Evolutionary conservation across 2,797 vertebrate species (phyloP).

Genomic region (Anableps anableps): DNA sequence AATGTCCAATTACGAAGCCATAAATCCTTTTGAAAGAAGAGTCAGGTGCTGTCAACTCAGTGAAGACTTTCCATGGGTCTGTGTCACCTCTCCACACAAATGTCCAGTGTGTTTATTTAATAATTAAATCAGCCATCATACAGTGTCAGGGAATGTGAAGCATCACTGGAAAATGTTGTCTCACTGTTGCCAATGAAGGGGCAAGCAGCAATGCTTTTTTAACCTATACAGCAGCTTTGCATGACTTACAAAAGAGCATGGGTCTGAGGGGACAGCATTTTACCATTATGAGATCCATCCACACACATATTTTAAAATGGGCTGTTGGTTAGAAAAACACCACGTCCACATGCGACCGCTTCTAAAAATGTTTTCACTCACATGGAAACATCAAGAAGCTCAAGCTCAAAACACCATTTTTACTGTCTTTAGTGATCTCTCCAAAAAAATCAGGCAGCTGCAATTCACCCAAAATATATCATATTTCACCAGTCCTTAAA

Average conservation of each 20-base stretch:
- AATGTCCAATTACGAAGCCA: conserved; percentile 64
- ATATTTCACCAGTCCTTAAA: no score
- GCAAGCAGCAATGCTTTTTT: neutral
- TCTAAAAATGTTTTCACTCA: no score
- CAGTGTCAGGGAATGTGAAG: conserved; percentile 9
- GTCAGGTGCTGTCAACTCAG: conserved; percentile 61
- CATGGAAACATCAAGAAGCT: no score
- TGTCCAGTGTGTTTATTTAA: conserved; percentile 41
- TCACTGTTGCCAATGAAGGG: neutral
- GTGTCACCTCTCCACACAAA: conserved; percentile 53
- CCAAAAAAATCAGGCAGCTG: no score
- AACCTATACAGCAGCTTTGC: conserved; percentile 1
- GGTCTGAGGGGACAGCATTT: neutral
- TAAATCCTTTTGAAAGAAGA: conserved; percentile 68
- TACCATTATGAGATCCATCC: no score
- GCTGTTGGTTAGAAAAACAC: no score
- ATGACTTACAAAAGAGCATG: neutral
- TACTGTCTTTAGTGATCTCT: no score
- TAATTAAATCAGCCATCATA: conserved; percentile 37
- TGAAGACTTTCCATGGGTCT: conserved; percentile 48
- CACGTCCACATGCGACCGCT: no score
- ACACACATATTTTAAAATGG: no score
- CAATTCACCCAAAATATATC: no score
- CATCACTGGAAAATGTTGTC: neutral
- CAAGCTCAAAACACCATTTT: no score